Evolutionary conservation across 1,140 invertebrate genomes (phyloP).

Genomic region (Caenorhabditis briggsae): DNA sequence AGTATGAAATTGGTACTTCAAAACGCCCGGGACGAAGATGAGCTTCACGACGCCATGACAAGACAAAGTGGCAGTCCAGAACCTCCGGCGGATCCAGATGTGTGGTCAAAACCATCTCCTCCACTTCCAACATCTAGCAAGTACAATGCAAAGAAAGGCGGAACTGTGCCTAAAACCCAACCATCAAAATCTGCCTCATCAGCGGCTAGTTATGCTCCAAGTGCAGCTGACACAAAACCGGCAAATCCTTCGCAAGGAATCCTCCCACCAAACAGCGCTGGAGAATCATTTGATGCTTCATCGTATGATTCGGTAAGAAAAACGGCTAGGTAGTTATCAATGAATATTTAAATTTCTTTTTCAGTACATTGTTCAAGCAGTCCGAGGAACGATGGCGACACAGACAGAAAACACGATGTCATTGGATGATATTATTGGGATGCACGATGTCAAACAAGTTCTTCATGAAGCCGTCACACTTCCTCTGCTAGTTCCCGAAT

Average conservation of each 20-base stretch:
- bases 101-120: conserved; percentile 30
- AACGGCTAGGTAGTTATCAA: too few relatives aligned
- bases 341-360: neutral
- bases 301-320: conserved; percentile 30
- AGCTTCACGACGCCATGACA: conserved; percentile 21
- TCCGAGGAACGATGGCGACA: conserved; percentile 24
- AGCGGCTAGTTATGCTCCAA: neutral
- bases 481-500: conserved; percentile 97
- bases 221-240: conserved; percentile 1
- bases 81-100: conserved; percentile 31
- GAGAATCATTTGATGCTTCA: conserved; percentile 25
- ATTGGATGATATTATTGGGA: conserved; percentile 96
- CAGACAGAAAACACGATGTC: conserved; percentile 79
- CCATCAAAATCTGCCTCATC: neutral
- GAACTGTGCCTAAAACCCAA: neutral
- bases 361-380: conserved; percentile 50
- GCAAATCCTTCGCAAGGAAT: conserved; percentile 20
- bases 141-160: neutral
- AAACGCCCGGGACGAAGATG: conserved; percentile 19
- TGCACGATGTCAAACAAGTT: conserved; percentile 92
- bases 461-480: conserved; percentile 97
- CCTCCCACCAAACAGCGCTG: conserved; percentile 7
- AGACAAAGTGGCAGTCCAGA: conserved; percentile 37
- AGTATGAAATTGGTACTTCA: conserved; percentile 16
- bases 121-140: neutral